Percentiles rank a stretch among this genome's conserved stretches.
phyloP scores from a whole-genome alignment of 1,140 invertebrate genomes.

The Homarus americanus region DNA sequence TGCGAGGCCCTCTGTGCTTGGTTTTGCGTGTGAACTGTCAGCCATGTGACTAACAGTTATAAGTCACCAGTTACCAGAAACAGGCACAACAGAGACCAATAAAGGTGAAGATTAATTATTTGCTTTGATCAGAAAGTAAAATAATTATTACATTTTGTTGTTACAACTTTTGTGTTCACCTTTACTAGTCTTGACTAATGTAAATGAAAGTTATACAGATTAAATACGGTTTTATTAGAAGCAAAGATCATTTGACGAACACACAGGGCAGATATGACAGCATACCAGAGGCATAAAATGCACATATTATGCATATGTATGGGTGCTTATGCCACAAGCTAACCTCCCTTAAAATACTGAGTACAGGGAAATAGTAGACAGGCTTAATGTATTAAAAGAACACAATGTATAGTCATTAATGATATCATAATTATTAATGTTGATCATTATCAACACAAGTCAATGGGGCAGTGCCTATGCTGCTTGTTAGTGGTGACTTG shows the following conservation, averaged over 20 bases:
- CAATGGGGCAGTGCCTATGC: not conserved
- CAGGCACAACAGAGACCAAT: constrained; percentile 64
- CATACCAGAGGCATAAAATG: constrained; percentile 27
- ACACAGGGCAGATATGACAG: constrained; percentile 41
- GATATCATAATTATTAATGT: not conserved
- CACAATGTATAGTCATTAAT: not conserved
- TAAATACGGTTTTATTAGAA: constrained; percentile 60
- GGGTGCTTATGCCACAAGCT: not conserved
- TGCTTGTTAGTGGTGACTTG: not conserved
- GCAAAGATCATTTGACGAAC: constrained; percentile 55
- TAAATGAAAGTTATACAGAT: constrained; percentile 54
- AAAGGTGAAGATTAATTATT: constrained; percentile 19
- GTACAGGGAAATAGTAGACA: not conserved
- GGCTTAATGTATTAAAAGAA: not conserved
- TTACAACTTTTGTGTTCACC: constrained; percentile 17
- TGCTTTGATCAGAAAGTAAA: not conserved
- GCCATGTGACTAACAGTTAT: constrained; percentile 12
- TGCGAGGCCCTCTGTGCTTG: constrained; percentile 72
- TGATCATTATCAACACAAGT: not conserved
- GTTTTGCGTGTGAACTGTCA: constrained; percentile 62
- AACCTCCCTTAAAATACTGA: not conserved
- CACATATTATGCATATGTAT: constrained; percentile 30
- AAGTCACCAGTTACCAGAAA: constrained; percentile 57
- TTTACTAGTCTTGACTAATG: constrained; percentile 43
- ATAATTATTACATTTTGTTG: not conserved